These are phyloP conservation scores for Drosophila melanosoma DNA, from an alignment of 2,888 invertebrate species.

Conservation along the genomic window DNA sequence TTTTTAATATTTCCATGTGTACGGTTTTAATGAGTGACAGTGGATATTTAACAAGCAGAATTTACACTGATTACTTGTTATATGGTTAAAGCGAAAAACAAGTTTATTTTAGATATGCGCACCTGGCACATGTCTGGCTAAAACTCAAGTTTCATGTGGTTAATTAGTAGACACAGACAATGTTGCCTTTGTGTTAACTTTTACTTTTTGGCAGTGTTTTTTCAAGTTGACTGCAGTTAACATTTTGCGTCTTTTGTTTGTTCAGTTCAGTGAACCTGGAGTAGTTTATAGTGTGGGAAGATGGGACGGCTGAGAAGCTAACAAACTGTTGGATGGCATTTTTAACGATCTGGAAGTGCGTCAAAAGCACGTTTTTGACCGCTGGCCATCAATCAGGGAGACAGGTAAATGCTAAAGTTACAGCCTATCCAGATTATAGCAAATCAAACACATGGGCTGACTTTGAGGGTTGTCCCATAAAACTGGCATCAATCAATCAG, in stretches of 20 bases:
- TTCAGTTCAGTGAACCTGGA: slow-evolving; percentile 65
- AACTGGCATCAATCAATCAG: slow-evolving; percentile 64
- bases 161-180: slow-evolving; percentile 59
- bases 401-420: slow-evolving; percentile 48
- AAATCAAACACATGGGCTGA: slow-evolving; percentile 15
- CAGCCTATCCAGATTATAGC: slow-evolving; percentile 1
- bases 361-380: slow-evolving; percentile 53
- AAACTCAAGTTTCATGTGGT: slow-evolving; percentile 43
- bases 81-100: neutral
- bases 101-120: neutral
- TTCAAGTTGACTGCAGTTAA: slow-evolving; percentile 10
- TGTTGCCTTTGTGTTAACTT: slow-evolving; percentile 35
- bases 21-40: neutral
- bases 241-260: slow-evolving; percentile 35
- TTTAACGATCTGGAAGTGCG: slow-evolving; percentile 58
- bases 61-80: neutral
- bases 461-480: slow-evolving; percentile 31
- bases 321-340: slow-evolving; percentile 31
- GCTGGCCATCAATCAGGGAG: slow-evolving; percentile 64
- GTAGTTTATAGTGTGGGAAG: neutral
- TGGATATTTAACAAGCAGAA: neutral
- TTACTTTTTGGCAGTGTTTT: slow-evolving; percentile 14
- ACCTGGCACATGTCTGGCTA: slow-evolving; percentile 29
- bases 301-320: slow-evolving; percentile 19
- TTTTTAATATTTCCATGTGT: neutral